phyloP scores from a whole-genome alignment of 2,797 vertebrate genomes.

The Enteromius treurensis region DNA sequence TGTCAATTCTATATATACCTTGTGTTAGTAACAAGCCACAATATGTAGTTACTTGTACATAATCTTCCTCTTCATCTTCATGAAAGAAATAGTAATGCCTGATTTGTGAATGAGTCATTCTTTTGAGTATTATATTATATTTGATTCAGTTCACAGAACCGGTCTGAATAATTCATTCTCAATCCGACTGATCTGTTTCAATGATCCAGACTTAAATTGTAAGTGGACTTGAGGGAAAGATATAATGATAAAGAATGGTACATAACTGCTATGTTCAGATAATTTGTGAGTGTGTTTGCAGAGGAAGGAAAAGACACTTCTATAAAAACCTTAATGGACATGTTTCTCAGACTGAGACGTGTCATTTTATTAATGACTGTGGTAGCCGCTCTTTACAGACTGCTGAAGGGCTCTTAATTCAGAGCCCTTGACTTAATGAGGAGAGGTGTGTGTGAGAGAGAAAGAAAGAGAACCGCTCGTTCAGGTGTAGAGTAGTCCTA shows the following conservation, averaged over 20 bases:
- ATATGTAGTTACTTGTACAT: neutral
- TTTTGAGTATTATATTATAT: neutral
- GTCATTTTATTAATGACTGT: conserved; percentile 39
- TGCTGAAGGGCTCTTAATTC: conserved; percentile 32
- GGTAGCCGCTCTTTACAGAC: conserved; percentile 33
- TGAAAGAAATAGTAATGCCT: neutral
- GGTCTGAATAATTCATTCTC: neutral
- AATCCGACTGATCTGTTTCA: neutral
- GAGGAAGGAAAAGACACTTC: neutral
- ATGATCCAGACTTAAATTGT: neutral
- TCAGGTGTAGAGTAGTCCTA: conserved; percentile 26
- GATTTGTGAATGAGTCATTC: neutral
- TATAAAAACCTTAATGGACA: conserved; percentile 26
- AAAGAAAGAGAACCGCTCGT: neutral
- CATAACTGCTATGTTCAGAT: neutral
- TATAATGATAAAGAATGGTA: neutral
- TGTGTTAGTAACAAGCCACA: neutral
- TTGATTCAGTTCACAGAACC: neutral
- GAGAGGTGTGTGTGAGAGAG: neutral
- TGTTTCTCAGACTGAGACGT: conserved; percentile 16
- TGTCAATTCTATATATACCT: neutral
- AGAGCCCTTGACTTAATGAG: conserved; percentile 38
- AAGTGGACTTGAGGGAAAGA: conserved; percentile 2
- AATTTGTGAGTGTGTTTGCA: neutral
- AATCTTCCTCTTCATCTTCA: neutral